phyloP scores from a whole-genome alignment of 2,888 invertebrate species.

The Adelognathus sp. region DNA sequence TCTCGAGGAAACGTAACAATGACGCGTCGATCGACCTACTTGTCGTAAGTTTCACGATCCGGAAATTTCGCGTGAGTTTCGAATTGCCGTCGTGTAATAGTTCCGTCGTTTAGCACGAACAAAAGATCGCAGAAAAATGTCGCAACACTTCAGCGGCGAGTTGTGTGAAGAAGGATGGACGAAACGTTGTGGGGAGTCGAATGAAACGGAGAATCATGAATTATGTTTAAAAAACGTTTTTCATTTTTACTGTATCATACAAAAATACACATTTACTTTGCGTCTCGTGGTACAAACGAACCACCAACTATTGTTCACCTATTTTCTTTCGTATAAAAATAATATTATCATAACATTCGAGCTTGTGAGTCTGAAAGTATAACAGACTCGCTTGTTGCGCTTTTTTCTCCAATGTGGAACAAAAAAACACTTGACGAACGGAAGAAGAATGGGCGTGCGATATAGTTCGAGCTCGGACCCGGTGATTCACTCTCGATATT shows the following conservation, averaged over 20 bases:
- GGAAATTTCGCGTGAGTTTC: conserved; percentile 22
- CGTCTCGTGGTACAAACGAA: conserved; percentile 50
- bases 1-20: conserved; percentile 13
- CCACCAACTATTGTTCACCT: conserved; percentile 44
- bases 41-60: conserved; percentile 23
- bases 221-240: conserved; percentile 34
- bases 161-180: not conserved
- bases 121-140: not conserved
- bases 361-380: conserved; percentile 37
- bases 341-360: conserved; percentile 54
- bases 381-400: conserved; percentile 31
- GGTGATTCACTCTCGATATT: conserved; percentile 3
- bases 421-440: conserved; percentile 32
- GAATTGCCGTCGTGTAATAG: not conserved
- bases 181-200: not conserved
- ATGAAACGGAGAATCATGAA: not conserved
- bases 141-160: not conserved
- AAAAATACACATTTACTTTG: conserved; percentile 61
- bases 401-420: conserved; percentile 24
- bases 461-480: conserved; percentile 10
- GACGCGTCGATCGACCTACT: conserved; percentile 24
- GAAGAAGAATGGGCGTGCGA: conserved; percentile 35
- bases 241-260: conserved; percentile 60
- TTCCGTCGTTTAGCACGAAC: not conserved
- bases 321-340: conserved; percentile 51